phyloP scores from a whole-genome alignment of 2,797 vertebrate genomes.

The Sebastes iracundus region DNA sequence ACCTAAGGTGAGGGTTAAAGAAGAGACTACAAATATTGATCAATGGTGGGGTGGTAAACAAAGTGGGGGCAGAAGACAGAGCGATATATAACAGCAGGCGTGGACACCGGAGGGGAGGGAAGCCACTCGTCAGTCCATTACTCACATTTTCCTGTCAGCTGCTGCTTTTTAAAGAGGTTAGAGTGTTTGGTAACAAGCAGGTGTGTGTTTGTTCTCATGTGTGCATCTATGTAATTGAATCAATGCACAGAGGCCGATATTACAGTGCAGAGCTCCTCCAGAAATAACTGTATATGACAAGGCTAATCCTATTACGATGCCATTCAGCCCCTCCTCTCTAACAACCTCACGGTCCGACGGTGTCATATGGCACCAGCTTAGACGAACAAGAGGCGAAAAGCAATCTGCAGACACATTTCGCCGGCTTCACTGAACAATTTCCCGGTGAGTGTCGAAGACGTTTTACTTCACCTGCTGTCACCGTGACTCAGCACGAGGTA shows the following conservation, averaged over 20 bases:
- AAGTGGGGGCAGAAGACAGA: background rate
- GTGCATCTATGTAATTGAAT: constrained; percentile 21
- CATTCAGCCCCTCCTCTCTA: background rate
- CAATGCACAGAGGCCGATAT: background rate
- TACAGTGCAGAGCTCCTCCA: constrained; percentile 11
- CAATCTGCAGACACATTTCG: background rate
- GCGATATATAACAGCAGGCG: background rate
- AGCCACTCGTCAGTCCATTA: background rate
- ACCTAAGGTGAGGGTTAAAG: constrained; percentile 15
- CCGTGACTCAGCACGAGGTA: constrained; percentile 20
- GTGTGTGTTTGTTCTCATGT: background rate
- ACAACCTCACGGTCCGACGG: constrained; percentile 2
- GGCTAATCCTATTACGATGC: constrained; percentile 38
- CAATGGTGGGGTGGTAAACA: constrained; percentile 13
- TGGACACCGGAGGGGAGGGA: background rate
- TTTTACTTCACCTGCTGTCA: background rate
- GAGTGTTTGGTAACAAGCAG: background rate
- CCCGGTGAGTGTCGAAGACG: background rate
- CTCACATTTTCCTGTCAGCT: background rate
- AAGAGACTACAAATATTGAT: constrained; percentile 28
- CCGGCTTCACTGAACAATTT: background rate
- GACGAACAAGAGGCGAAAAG: background rate
- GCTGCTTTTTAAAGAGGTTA: background rate
- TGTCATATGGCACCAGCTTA: constrained; percentile 10
- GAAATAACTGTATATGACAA: constrained; percentile 27